Evolutionary conservation across 2,888 invertebrate species (phyloP), one percentile per base, ranked within the genome.

Genomic region (Lysandra bellargus): DNA sequence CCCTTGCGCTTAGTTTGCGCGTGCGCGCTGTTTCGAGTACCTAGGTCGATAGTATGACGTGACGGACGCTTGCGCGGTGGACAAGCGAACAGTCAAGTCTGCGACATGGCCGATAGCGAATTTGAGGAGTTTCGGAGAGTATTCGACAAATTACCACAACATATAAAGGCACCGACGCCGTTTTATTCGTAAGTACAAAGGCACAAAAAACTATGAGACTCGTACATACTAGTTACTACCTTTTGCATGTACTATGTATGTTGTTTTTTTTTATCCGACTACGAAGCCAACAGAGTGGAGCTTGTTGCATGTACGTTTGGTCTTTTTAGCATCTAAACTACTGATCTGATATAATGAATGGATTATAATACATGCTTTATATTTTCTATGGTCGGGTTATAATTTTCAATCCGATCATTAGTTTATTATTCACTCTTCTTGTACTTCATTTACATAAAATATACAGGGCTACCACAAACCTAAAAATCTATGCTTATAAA

Each of bases 121-220:
- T 98, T 98, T 95, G 98, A 98, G 94, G 98, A 98, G 96, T 98
- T 98, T 95, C 97, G 97, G 87, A 97, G 97, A 87, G 96, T 97
- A 90, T 98, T 98, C 92, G 97, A 98, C 87, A 96, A 96, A 93
- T 95, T 97, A 90, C 97, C 97, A 81, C 97, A 97, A 89, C 96
- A 97, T 87, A 96, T 96, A 83, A 97, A 96, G 89, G 96, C 97
- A 78, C 96, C 98, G 79, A 96, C 97, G 85, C 97, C 97, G 80
- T 98, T 97, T 93, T 98, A 98, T 92, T 98, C 98, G 98, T 98
- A 96, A 98, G 98, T 96, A 85, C 80, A 85, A 1, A 17, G 57
- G 17, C 17, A 57, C 57, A 12, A 57, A 17, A 17, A 17, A 57
- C 57, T 14, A 17, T 4, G 57, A 57, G 4, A 57, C 14, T 37